Evolutionary conservation across 2,888 invertebrate species (phyloP).

Genomic region (Rhamnusium bicolor): DNA sequence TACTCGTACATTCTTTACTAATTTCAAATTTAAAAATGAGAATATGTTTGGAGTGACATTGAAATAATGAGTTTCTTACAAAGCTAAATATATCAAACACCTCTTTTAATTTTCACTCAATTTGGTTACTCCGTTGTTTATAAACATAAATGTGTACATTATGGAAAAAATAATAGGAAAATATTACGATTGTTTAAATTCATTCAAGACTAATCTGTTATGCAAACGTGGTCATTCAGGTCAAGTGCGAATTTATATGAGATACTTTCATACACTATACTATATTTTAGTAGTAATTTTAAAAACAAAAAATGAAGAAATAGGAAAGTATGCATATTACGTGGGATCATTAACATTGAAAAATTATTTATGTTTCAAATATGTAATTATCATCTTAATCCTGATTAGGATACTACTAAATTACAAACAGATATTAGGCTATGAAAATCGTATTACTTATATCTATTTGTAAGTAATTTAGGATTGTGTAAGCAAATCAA

Average conservation of each 20-base stretch:
- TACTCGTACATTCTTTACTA: no score
- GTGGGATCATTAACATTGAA: not conserved
- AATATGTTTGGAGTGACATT: no score
- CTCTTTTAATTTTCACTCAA: no score
- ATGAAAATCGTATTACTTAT: not conserved
- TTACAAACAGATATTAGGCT: not conserved
- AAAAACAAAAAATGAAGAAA: not conserved
- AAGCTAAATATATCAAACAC: no score
- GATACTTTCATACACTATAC: not conserved
- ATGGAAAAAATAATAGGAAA: not conserved
- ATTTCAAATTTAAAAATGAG: no score
- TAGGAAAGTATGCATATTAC: not conserved
- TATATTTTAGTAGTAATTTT: not conserved
- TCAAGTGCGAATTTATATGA: slow-evolving; percentile 32
- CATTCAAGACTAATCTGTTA: not conserved
- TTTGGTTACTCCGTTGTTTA: no score
- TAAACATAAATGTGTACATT: not conserved
- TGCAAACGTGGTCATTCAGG: slow-evolving; percentile 22
- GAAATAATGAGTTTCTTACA: no score
- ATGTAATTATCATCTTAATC: not conserved
- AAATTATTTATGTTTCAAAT: not conserved
- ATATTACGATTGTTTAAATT: no score
- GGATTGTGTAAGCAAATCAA: not conserved
- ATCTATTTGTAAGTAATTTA: not conserved
- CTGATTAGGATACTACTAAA: not conserved